Evolutionary conservation across 2,113 vertebrate species (phyloP), one percentile per base, ranked within the genome.

Genomic region (Dipodomys stephensi): DNA sequence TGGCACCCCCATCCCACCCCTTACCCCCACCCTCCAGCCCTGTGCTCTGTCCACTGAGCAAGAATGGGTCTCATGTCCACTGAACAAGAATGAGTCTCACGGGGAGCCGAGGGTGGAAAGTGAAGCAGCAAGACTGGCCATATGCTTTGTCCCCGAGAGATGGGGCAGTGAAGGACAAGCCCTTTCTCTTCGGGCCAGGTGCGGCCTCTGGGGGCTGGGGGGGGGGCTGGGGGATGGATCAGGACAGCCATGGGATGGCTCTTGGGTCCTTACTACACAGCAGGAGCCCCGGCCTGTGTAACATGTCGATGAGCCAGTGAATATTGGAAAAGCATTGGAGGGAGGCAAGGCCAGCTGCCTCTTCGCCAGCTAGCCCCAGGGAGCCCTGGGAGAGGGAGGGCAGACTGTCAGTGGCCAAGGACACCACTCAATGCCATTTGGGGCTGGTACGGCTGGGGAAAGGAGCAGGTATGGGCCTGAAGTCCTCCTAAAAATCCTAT

Each of bases 271-370:
- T 7, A 0, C 23, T 46, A n/a, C 78, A 67, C 87, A 74, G 89
- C 57, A 90, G 90, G 87, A 46, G 76, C 30, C 60, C 11, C 6
- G 46, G 81, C 39, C 83, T 2, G 0, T 19, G 92, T 28, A 28
- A 60, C 60, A 30, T 68, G 72, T 49, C 8, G 0, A 30, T 27
- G 67, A 95, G 69, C 60, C 16, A 22, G 73, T 82, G 62, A 74
- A 80, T 53, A 95, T 46, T 88, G 91, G 86, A 93, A 87, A 93
- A 92, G 77, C 64, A 73, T 62, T 39, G 30, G 89, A 93, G 94
- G 85, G 95, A 92, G 72, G 77, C 82, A 16, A 91, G 83, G 93
- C 84, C 92, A 96, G 88, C 88, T 96, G 94, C 83, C 62, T 94
- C 49, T 79, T 78, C 80, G 57, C 87, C 79, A 7, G 78, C 64